phyloP scores from a whole-genome alignment of 2,113 vertebrate species.

The Martes martes region DNA sequence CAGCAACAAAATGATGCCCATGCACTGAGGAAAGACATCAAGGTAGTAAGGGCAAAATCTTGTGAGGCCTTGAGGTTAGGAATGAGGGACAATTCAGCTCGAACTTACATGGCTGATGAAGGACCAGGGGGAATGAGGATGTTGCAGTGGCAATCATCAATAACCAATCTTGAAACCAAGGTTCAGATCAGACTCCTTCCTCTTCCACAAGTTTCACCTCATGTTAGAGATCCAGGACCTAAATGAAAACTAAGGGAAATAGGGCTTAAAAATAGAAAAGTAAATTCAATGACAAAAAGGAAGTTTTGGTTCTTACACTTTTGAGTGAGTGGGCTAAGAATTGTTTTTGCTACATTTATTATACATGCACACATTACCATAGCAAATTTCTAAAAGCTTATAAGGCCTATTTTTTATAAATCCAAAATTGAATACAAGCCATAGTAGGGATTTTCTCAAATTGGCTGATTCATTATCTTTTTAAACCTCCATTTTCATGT shows the following conservation, averaged over 20 bases:
- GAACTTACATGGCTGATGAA: background rate
- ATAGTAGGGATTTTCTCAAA: background rate
- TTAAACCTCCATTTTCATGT: background rate
- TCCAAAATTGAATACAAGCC: background rate
- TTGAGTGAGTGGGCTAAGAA: background rate
- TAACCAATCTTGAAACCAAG: background rate
- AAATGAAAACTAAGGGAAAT: background rate
- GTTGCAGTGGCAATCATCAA: accelerated
- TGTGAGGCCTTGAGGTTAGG: background rate
- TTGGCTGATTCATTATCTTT: background rate
- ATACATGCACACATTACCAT: background rate
- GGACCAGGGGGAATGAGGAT: background rate
- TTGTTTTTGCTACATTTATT: background rate
- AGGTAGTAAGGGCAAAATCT: background rate
- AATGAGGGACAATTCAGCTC: background rate
- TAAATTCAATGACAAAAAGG: background rate
- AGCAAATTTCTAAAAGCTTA: background rate
- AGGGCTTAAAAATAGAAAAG: background rate
- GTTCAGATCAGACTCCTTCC: background rate
- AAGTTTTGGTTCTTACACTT: background rate
- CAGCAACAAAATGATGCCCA: background rate
- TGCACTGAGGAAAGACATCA: background rate
- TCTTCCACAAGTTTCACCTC: too few relatives aligned
- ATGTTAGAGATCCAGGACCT: background rate
- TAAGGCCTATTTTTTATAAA: background rate